phyloP scores from a whole-genome alignment of 2,113 vertebrate genomes.

The Edolisoma coerulescens region DNA sequence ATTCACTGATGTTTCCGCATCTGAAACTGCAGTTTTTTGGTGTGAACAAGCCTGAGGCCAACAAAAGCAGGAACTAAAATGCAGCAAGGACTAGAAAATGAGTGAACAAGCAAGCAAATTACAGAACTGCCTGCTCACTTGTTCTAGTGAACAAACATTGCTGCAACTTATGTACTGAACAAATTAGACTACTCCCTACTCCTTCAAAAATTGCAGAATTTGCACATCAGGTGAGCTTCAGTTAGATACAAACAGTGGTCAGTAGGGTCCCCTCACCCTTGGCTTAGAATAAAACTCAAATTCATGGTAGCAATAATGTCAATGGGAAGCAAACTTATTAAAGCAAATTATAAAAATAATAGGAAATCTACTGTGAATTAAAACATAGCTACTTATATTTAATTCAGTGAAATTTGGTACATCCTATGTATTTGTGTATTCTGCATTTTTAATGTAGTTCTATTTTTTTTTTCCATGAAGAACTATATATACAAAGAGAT shows the following conservation, averaged over 20 bases:
- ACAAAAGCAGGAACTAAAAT: neutral
- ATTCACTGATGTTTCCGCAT: neutral
- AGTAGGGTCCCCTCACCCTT: neutral
- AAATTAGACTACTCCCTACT: neutral
- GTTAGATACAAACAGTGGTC: neutral
- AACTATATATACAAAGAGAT: neutral
- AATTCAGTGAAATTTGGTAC: neutral
- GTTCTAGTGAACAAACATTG: neutral
- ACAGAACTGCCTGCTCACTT: neutral
- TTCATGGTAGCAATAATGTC: neutral
- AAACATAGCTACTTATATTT: neutral
- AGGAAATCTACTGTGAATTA: neutral
- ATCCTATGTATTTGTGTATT: neutral
- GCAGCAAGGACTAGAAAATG: neutral
- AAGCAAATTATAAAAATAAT: neutral
- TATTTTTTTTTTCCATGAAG: neutral
- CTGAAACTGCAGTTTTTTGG: neutral
- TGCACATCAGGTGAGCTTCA: neutral
- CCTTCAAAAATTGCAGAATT: neutral
- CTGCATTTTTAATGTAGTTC: neutral
- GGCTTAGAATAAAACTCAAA: neutral
- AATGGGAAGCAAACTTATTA: neutral
- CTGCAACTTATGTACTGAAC: neutral
- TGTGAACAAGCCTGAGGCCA: neutral
- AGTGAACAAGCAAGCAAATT: neutral